Evolutionary conservation across 2,797 vertebrate genomes (phyloP), one percentile per base, ranked within the genome.

Genomic region (Phataginus tricuspis): DNA sequence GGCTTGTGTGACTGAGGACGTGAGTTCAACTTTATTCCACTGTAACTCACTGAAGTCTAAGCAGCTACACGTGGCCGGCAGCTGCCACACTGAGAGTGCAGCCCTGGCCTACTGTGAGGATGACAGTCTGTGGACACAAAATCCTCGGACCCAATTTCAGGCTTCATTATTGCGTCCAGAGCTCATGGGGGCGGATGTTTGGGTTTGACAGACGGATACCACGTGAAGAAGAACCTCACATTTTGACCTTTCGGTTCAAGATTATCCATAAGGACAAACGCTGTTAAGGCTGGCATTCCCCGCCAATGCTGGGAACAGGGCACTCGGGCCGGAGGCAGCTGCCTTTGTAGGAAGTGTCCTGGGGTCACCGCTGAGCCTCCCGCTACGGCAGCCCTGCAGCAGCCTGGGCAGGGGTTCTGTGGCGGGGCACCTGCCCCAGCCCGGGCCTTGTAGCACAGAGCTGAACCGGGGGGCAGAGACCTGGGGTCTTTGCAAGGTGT

Each of bases 241-340:
- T 29, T 49, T 37, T 29, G 83, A 64, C 23, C 25, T 2, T 37
- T 51, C 37, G 61, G n/a, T 34, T 68, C 7, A 27, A 4, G 39
- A 10, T 42, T 7, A 37, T 42, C 16, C 3, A 29, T 2, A 9
- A 21, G 49, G 61, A 9, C 15, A 7, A 27, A n/a, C 0, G 18
- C 0, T 0, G 0, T 4, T 0, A 0, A 21, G 31, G 45, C 53
- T 8, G 11, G 51, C 8, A 1, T 5, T 5, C 13, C n/a, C 11
- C 0, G 0, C 1, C 8, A 0, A 3, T 0, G 3, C 31, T 12
- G 6, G 57, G 37, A 13, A 7, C 6, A 4, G 64, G 55, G 55
- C 14, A 12, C 23, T 66, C 2, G 64, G 59, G 10, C 39, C 0
- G 15, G 29, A 16, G 42, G 49, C 3, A 27, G 63, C 42, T 9